Conservation (phyloP, 2,113 vertebrate species). For the Osmerus mordax region DNA sequence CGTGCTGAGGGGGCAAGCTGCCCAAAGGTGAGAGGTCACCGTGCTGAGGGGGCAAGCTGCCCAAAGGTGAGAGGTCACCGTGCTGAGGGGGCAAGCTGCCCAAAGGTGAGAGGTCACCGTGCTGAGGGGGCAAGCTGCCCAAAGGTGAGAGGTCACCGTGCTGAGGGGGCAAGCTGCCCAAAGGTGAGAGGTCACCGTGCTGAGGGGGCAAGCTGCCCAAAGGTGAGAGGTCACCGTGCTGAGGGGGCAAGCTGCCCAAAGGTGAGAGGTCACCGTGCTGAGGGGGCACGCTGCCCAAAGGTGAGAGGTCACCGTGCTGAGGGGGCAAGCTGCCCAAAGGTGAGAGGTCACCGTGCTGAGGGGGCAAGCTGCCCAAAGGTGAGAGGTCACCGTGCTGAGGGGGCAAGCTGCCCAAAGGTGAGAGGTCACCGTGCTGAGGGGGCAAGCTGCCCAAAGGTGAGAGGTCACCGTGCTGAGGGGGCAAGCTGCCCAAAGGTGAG, state of each 20-base stretch:
- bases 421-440: slow-evolving; percentile 88
- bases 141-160: slow-evolving; percentile 76
- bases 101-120: slow-evolving; percentile 89
- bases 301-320: slow-evolving; percentile 86
- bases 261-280: slow-evolving; percentile 60
- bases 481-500: slow-evolving; percentile 97
- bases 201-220: slow-evolving; percentile 98
- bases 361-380: slow-evolving; percentile 99
- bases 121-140: slow-evolving; percentile 92
- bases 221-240: slow-evolving; percentile 84
- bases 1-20: slow-evolving; percentile 87
- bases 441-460: slow-evolving; percentile 98
- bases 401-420: too few species aligned
- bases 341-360: slow-evolving; percentile 80
- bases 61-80: too few species aligned
- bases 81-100: slow-evolving; percentile 93
- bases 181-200: too few species aligned
- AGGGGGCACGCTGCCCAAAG: too few species aligned
- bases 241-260: slow-evolving; percentile 97
- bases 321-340: slow-evolving; percentile 99
- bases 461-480: slow-evolving; percentile 83
- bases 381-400: slow-evolving; percentile 52
- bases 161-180: too few species aligned
- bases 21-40: slow-evolving; percentile 83
- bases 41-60: slow-evolving; percentile 67